Evolutionary conservation across 2,113 vertebrate genomes (phyloP).

Genomic region (Mirza zaza): DNA sequence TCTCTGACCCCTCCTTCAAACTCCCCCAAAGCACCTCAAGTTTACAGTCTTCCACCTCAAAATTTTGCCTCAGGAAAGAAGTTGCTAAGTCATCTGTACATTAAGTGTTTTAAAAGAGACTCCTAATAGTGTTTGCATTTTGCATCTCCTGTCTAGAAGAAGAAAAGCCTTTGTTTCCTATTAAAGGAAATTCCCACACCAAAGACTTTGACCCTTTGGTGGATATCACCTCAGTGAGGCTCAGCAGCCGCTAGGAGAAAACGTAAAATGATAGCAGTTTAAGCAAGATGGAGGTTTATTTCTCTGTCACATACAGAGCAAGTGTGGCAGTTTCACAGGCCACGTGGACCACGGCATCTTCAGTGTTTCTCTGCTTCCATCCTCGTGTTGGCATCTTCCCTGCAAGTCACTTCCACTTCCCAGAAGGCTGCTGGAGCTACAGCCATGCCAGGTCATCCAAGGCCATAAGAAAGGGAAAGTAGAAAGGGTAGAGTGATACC

Average conservation of each 20-base stretch:
- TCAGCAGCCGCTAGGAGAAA: background rate
- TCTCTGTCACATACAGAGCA: background rate
- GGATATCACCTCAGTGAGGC: background rate
- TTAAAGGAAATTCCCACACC: background rate
- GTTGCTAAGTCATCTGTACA: background rate
- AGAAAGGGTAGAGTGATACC: background rate
- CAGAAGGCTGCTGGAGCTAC: background rate
- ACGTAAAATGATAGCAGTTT: background rate
- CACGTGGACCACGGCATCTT: background rate
- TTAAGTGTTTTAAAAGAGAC: slow-evolving; percentile 6
- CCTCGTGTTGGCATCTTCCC: background rate
- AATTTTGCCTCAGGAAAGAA: background rate
- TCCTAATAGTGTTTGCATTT: background rate
- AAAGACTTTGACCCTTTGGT: background rate
- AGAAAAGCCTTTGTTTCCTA: background rate
- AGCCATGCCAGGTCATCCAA: background rate
- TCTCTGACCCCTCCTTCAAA: background rate
- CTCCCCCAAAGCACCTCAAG: background rate
- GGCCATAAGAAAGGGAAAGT: background rate
- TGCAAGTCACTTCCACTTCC: background rate
- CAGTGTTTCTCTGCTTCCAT: background rate
- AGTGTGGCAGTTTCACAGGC: background rate
- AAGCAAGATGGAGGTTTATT: background rate
- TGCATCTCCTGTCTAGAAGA: background rate
- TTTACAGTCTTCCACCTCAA: background rate